Percentiles rank a stretch among this genome's conserved stretches.
Evolutionary conservation across 2,888 invertebrate species (phyloP).

Genomic region (Ormia ochracea): DNA sequence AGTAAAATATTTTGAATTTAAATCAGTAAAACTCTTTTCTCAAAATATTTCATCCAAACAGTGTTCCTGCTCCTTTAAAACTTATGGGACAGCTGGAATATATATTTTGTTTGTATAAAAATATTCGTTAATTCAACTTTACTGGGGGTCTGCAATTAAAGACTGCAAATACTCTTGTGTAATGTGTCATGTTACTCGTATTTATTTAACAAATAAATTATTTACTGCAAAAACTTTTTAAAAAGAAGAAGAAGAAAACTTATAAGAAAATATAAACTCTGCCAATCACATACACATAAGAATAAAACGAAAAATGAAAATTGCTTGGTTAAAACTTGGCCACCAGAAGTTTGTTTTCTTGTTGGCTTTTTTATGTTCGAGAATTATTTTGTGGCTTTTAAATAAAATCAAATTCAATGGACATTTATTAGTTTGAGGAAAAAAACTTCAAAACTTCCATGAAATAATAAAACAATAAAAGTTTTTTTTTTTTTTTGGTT

Average conservation of each 20-base stretch:
- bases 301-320: neutral
- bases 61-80: no score
- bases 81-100: neutral
- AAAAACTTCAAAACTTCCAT: constrained; percentile 27
- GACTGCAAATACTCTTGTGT: constrained; percentile 34
- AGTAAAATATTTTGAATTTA: no score
- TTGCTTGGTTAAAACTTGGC: constrained; percentile 23
- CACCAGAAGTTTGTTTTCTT: constrained; percentile 25
- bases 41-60: no score
- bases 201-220: constrained; percentile 51
- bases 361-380: neutral
- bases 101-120: neutral
- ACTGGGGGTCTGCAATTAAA: constrained; percentile 33
- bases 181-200: constrained; percentile 41
- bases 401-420: constrained; percentile 43
- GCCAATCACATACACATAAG: neutral
- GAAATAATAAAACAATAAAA: constrained; percentile 34
- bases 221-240: constrained; percentile 31
- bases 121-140: neutral
- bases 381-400: constrained; percentile 38
- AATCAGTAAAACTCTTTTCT: no score
- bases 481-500: no score
- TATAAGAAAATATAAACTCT: neutral
- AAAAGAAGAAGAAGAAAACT: constrained; percentile 18
- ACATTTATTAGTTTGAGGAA: constrained; percentile 42